Evolutionary conservation across 2,888 invertebrate species (phyloP), one percentile per base, ranked within the genome.

Genomic region (Heteromurus nitidus): DNA sequence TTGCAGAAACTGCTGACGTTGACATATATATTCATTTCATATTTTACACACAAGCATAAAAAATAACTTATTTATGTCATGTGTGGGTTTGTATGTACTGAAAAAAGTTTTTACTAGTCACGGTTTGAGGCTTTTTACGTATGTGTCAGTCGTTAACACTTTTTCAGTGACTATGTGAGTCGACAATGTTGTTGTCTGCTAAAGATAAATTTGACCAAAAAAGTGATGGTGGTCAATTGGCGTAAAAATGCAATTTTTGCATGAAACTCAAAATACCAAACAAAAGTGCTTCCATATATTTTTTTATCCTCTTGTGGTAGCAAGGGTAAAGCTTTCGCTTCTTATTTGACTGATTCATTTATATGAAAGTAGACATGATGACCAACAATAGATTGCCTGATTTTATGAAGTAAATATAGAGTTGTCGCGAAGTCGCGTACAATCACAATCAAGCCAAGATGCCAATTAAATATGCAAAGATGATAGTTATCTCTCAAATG

Each of bases 401-500:
- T 55, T 55, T 22, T 0, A 64, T 24, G 36, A 55, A 73, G 42
- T 53, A 50, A 64, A 64, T 64, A 53, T 65, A 65, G 36, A 36
- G 31, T 65, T 42, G 13, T 74, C 42, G 53, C 28, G 55, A 65
- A 65, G 47, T 74, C 65, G 26, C n/a, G 31, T 24, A 74, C 60
- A 74, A 18, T 74, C 50, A 31, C 44, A 65, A 73, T n/a, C n/a
- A 73, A 9, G 53, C 16, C 11, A 47, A 47, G 47, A 47, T 3
- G 53, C 53, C 30, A 53, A 65, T 74, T 74, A 74, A 31, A 31
- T 24, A 50, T 74, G 53, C 55, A 53, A 74, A 64, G 26, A 42
- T 20, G 26, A 16, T 50, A 22, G 36, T 30, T 28, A 42, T 36
- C 65, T 65, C n/a, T 42, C 26, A 26, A 13, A 26, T 22, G 53